Evolutionary conservation across 2,888 invertebrate genomes (phyloP), one percentile per base, ranked within the genome.

Genomic region (Meloe dianella): DNA sequence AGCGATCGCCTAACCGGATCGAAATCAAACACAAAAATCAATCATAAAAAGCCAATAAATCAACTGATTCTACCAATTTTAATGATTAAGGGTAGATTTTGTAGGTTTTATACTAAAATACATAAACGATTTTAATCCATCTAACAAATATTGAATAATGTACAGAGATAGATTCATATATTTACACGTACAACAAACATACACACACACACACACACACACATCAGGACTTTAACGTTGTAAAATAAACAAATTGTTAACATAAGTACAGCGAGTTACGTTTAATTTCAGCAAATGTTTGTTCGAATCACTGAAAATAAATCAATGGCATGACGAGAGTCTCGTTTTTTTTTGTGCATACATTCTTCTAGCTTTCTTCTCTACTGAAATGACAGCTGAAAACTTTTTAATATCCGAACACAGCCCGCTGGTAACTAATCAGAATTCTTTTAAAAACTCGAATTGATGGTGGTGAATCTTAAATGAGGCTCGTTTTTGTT

Each of bases 141-240:
- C 47, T 51, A 51, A 51, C 47, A 51, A 51, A 51, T 51, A 51
- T 51, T 51, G 8, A 51, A 51, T 22, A 22, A 51, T 51, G 47
- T 51, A 22, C 9, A 47, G 20, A 51, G 47, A 51, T 17, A 51
- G 47, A 51, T 10, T 22, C 20, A 20, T 20, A 20, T 22, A 51
- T 51, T 51, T 41, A 17, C 41, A 5, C 41, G n/a, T n/a, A n/a
- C n/a, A n/a, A 1, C 17, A 17, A 5, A 9, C 22, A 51, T 10
- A 51, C 47, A n/a, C 10, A 51, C 22, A 5, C 41, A 1, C 17
- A 17, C 8, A 9, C 22, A 51, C 9, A 51, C 47, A n/a, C 10
- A 51, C 22, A 51, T 17, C 1, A 10, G 47, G 22, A 51, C 22
- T 51, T 22, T 51, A 51, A 22, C 47, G 22, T 51, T 51, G 47